Percentiles rank a stretch among this genome's conserved stretches.
Conservation (phyloP, 2,888 invertebrate genomes). For the Drosophila aldrichi region DNA sequence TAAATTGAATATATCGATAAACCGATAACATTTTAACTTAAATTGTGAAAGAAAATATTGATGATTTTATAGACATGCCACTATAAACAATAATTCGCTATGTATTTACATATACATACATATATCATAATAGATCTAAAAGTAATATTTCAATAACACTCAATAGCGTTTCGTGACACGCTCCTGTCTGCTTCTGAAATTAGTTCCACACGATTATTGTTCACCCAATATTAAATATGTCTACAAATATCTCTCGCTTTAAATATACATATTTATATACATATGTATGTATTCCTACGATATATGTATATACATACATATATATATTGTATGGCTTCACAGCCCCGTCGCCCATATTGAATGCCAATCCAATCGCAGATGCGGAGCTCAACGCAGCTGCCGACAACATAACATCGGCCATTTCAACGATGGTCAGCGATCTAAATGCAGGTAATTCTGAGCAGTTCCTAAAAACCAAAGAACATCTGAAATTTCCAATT, state of each 20-base stretch:
- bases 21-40: too few species aligned
- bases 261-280: slow-evolving; percentile 18
- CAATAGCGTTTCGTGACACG: slow-evolving; percentile 16
- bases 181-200: slow-evolving; percentile 4
- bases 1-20: too few species aligned
- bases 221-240: slow-evolving; percentile 22
- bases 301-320: slow-evolving; percentile 14
- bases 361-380: slow-evolving; percentile 90
- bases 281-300: neutral
- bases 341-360: slow-evolving; percentile 69
- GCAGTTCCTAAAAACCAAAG: neutral
- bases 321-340: slow-evolving; percentile 53
- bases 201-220: slow-evolving; percentile 18
- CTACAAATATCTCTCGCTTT: slow-evolving; percentile 35
- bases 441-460: slow-evolving; percentile 92
- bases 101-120: too few species aligned
- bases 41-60: too few species aligned
- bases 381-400: slow-evolving; percentile 97
- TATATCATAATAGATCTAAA: too few species aligned
- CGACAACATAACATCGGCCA: slow-evolving; percentile 98
- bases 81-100: too few species aligned
- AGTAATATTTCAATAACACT: neutral
- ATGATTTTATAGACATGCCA: too few species aligned
- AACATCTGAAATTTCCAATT: neutral
- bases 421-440: slow-evolving; percentile 98